Evolutionary conservation across 2,888 invertebrate species (phyloP).

Genomic region (Folsomia manolachei): DNA sequence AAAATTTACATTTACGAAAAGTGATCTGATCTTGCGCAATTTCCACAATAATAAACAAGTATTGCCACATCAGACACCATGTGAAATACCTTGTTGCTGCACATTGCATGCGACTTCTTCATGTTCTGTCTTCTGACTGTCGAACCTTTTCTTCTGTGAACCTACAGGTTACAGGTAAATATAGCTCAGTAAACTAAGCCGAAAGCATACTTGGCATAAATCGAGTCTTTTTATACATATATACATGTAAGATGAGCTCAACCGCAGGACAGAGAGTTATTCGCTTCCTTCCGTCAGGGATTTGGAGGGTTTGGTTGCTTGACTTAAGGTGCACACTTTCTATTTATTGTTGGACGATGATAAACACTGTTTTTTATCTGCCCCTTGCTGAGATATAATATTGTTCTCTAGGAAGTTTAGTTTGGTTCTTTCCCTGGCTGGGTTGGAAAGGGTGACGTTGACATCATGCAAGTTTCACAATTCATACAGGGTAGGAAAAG

Average conservation of each 20-base stretch:
- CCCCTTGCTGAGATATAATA: neutral
- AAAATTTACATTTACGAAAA: too few species aligned
- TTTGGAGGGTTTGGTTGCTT: constrained; percentile 2
- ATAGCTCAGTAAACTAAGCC: too few species aligned
- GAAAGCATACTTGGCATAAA: too few species aligned
- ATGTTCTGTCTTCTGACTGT: too few species aligned
- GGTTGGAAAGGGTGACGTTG: neutral
- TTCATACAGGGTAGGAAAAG: neutral
- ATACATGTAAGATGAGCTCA: neutral
- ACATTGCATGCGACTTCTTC: too few species aligned
- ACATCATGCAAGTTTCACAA: neutral
- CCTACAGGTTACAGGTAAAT: too few species aligned
- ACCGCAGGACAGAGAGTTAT: constrained; percentile 14
- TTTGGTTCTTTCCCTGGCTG: neutral
- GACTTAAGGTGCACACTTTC: neutral
- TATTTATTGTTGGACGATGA: constrained; percentile 1
- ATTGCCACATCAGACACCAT: too few species aligned
- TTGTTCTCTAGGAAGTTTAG: neutral
- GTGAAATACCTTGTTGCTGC: too few species aligned
- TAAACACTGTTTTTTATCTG: neutral
- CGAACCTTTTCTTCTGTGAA: too few species aligned
- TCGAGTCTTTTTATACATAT: too few species aligned
- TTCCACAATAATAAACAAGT: too few species aligned
- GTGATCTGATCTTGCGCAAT: too few species aligned
- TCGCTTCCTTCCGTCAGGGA: constrained; percentile 25